Base-by-base conservation (phyloP, 2,888 invertebrate genomes). In the Polydrusus pterygomalis region DNA sequence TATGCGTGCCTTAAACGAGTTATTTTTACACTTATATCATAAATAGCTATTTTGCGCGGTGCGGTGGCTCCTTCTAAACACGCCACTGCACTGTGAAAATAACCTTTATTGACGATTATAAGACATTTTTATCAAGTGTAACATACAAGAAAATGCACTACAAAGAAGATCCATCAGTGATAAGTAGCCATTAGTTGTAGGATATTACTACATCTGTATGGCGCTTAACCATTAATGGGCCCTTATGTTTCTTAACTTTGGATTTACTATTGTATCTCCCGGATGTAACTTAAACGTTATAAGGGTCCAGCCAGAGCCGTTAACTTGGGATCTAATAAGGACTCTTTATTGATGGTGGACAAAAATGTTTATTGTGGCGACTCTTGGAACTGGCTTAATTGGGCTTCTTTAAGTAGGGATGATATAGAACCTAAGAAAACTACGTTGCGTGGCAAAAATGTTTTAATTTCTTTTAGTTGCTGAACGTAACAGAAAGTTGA, bases 191-290 rank as follows among this genome's bases (percentile, higher is more conserved):
- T 60, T 60, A 60, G 58, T 38, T 38, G 38, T 38, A 60, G 58
- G 34, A 38, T 60, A 60, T 60, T 38, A 17, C 58, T 38, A 60
- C 58, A 38, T 18, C 38, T 60, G 58, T 60, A 40, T 60, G 58
- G 58, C 13, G 38, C 58, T 60, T 38, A 38, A 38, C 17, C 38
- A 7, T 60, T 60, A 60, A 60, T 60, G 38, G 58, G 11, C 38
- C 18, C 38, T 60, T 60, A 60, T 60, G 58, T 60, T 60, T 60
- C 58, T 60, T 60, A 60, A 60, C 58, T 60, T 38, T 60, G 38
- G 38, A 60, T 38, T 60, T 60, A 60, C 58, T 38, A 60, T 60
- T 60, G 58, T 60, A 38, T 38, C 58, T 60, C n/a, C 2, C 6
- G 38, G 58, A 17, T 5, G 17, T 60, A 60, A 38, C 58, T 60